Evolutionary conservation across 2,888 invertebrate species (phyloP).

Genomic region (Pristionchus maxplancki): DNA sequence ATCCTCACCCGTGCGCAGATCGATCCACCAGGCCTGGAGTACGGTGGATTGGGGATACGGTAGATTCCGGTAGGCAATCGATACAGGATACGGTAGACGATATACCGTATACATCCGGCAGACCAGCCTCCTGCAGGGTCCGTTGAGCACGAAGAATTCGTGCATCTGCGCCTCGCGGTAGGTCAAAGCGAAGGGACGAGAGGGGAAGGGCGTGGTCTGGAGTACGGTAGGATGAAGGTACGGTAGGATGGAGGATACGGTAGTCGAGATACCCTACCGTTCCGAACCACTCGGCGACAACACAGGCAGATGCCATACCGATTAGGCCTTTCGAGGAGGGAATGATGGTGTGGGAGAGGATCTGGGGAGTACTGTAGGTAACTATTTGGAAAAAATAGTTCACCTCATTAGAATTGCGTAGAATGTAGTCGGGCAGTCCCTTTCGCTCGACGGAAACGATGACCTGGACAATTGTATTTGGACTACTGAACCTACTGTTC

Average conservation of each 20-base stretch:
- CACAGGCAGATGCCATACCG: not conserved
- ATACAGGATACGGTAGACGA: not conserved
- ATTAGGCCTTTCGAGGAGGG: not conserved
- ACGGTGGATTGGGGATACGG: too few relatives aligned
- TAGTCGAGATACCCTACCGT: constrained; percentile 3
- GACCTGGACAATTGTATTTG: not conserved
- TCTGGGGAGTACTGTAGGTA: constrained; percentile 5
- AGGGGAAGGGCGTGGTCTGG: constrained; percentile 25
- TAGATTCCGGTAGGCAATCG: too few relatives aligned
- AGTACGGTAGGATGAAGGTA: not conserved
- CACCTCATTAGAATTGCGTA: not conserved
- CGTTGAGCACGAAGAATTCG: constrained; percentile 19
- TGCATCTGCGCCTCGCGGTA: constrained; percentile 43
- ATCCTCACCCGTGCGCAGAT: constrained; percentile 27
- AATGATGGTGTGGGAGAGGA: not conserved
- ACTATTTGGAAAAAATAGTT: not conserved
- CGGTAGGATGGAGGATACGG: too few relatives aligned
- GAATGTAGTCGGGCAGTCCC: not conserved
- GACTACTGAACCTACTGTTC: too few relatives aligned
- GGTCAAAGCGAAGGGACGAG: constrained; percentile 44
- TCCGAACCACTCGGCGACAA: constrained; percentile 27
- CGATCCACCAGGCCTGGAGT: constrained; percentile 33
- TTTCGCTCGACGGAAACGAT: not conserved
- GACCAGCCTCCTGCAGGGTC: not conserved
- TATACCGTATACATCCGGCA: not conserved